phyloP scores from a whole-genome alignment of 2,113 vertebrate genomes.

The Formicarius rufipectus region DNA sequence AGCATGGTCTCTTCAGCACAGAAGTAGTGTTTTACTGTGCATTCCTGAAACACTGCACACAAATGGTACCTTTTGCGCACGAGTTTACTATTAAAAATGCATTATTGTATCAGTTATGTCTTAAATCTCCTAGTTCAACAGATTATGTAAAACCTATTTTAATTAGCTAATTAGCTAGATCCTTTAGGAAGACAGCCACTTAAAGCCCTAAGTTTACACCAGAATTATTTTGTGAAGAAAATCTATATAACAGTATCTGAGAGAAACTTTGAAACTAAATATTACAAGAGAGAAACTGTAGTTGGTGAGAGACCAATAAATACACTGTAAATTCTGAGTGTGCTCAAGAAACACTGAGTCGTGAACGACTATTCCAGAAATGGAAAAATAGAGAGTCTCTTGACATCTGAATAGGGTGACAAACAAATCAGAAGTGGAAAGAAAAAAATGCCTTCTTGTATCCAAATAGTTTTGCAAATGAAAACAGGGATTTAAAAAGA shows the following conservation, averaged over 20 bases:
- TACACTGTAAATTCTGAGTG: slow-evolving; percentile 41
- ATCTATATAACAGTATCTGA: background rate
- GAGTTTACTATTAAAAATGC: background rate
- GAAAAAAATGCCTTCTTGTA: background rate
- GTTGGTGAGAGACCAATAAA: slow-evolving; percentile 46
- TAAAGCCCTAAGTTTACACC: background rate
- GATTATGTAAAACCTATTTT: background rate
- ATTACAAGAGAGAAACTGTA: slow-evolving; percentile 25
- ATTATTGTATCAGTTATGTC: background rate
- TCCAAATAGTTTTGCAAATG: slow-evolving; percentile 42
- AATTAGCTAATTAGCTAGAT: background rate
- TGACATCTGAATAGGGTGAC: slow-evolving; percentile 20
- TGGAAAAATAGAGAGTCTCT: slow-evolving; percentile 55
- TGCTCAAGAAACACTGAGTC: slow-evolving; percentile 41
- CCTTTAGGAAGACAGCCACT: background rate
- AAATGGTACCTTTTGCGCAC: background rate
- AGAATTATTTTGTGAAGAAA: background rate
- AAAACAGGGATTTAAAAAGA: slow-evolving; percentile 60
- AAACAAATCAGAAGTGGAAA: slow-evolving; percentile 44
- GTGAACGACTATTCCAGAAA: slow-evolving; percentile 60
- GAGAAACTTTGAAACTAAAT: slow-evolving; percentile 21
- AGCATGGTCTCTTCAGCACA: background rate
- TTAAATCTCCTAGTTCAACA: background rate
- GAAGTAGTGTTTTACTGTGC: background rate
- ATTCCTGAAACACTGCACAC: background rate